Base-by-base conservation (phyloP, 2,888 invertebrate genomes). In the Philereme vetulata region DNA sequence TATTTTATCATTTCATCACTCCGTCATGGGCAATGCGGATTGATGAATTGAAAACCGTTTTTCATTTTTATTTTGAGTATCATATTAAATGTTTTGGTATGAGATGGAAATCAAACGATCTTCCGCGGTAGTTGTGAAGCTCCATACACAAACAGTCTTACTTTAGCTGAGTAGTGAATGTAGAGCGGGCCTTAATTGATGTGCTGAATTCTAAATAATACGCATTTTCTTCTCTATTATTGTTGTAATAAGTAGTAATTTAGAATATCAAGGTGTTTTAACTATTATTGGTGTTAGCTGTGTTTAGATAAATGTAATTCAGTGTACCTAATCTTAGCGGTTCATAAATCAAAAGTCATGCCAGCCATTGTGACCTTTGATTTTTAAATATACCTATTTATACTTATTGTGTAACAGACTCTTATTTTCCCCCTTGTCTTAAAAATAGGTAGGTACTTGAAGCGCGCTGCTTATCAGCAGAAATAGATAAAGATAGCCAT, bases 361-460 rank as follows among this genome's bases (percentile, higher is more conserved):
- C 65, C 93, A 93, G 93, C 93, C 93, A 93, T 93, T 85, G 81
- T 93, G 89, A 92, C 89, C 85, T 77, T 81, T 91, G 86, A 90
- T 82, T 72, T 78, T 84, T 80, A 76, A 91, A 86, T 90, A 90
- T 86, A 91, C 78, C 86, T 89, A 81, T 87, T 88, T 74, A 72
- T 82, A 82, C 76, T 69, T 76, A 78, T 46, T 44, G 51, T 53
- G 43, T 10, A 64, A 11, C 58, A 5, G 70, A 57, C 51, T 87
- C 84, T 85, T 56, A 81, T 76, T 84, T 62, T 45, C 10, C 34
- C 2, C 21, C 5, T 9, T 46, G 6, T 4, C 9, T 4, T 1
- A 33, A 32, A 2, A 45, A 4, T n/a, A 33, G 5, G 32, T 32
- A 45, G 4, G 5, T 11, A 21, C 45, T 32, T 45, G 10, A 10